Percentiles rank a stretch among this genome's conserved stretches.
Evolutionary conservation across 2,113 vertebrate species (phyloP).

Genomic region (Lepus timidus): DNA sequence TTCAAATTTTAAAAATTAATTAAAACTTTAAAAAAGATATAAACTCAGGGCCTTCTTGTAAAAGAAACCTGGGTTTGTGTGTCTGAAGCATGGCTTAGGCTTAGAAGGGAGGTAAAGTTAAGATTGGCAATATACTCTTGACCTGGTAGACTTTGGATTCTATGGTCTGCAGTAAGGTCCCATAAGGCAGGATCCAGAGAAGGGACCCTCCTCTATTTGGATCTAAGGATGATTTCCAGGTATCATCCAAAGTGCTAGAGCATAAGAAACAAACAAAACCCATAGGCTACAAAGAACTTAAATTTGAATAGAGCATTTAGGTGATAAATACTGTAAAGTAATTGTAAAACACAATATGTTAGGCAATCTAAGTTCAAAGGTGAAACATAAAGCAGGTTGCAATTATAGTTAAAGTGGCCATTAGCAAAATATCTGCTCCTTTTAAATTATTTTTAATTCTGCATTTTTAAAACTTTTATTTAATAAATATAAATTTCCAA

Average conservation of each 20-base stretch:
- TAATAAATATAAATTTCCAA: too few relatives aligned
- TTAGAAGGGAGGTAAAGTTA: too few relatives aligned
- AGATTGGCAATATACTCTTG: not conserved
- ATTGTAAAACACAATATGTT: not conserved
- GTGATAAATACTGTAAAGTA: not conserved
- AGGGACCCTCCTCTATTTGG: not conserved
- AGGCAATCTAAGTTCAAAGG: not conserved
- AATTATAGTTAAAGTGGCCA: not conserved
- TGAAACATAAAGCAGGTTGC: not conserved
- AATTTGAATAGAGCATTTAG: not conserved
- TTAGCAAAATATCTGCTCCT: not conserved
- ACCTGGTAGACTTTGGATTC: not conserved
- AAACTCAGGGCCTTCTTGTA: too few relatives aligned
- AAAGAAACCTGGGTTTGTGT: not conserved
- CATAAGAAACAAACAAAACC: not conserved
- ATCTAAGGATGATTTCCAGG: not conserved
- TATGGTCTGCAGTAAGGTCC: not conserved
- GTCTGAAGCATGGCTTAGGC: not conserved
- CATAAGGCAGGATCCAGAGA: not conserved
- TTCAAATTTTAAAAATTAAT: too few relatives aligned
- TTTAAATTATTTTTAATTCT: not conserved
- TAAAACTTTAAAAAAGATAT: too few relatives aligned
- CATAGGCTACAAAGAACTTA: not conserved
- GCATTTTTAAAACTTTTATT: too few relatives aligned
- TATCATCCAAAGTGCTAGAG: not conserved